phyloP scores from a whole-genome alignment of 2,888 invertebrate genomes.

The Volucella inflata region DNA sequence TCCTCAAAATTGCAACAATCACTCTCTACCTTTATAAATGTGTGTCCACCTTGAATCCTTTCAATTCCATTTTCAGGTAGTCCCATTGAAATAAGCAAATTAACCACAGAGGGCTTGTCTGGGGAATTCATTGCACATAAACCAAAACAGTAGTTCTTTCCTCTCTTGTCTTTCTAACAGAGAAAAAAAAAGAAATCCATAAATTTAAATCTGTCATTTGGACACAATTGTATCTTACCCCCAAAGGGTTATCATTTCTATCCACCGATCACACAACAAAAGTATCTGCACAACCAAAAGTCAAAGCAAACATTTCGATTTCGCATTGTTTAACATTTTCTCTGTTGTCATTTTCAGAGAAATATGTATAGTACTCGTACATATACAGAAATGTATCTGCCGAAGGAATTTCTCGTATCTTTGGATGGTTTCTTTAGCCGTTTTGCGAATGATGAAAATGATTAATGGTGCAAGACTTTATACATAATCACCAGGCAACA shows the following conservation, averaged over 20 bases:
- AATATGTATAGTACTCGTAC: too few species aligned
- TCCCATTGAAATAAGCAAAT: conserved; percentile 30
- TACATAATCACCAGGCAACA: conserved; percentile 50
- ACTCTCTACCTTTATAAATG: neutral
- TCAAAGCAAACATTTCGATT: conserved; percentile 31
- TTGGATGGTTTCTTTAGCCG: conserved; percentile 7
- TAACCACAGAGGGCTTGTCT: conserved; percentile 56
- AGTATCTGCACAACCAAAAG: conserved; percentile 15
- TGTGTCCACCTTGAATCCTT: neutral
- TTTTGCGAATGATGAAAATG: conserved; percentile 54
- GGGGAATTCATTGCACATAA: conserved; percentile 45
- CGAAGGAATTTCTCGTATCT: neutral
- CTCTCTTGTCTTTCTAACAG: conserved; percentile 42
- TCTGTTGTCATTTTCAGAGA: conserved; percentile 29
- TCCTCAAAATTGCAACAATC: neutral
- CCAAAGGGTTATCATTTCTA: conserved; percentile 58
- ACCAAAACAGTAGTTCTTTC: conserved; percentile 52
- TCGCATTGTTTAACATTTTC: conserved; percentile 26
- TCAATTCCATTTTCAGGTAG: neutral
- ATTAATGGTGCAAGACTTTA: conserved; percentile 60
- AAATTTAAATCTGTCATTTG: conserved; percentile 43
- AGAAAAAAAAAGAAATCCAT: conserved; percentile 31
- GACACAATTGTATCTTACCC: conserved; percentile 7
- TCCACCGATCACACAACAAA: neutral
- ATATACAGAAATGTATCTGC: neutral